These are phyloP conservation scores for Spicauda simplicius DNA, from an alignment of 2,888 invertebrate genomes.

Conservation along the genomic window DNA sequence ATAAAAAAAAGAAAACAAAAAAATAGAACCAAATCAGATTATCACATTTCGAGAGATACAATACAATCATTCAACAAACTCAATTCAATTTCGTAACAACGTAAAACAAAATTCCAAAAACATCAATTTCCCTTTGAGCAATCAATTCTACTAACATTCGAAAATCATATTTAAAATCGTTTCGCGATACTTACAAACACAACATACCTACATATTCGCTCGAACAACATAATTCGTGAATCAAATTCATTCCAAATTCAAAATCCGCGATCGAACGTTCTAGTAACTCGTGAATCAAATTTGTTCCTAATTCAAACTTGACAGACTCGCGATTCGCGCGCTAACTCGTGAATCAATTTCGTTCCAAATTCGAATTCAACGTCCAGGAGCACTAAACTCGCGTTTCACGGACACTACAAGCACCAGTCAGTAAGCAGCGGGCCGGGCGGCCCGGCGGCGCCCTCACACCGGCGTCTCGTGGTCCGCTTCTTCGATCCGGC, in stretches of 20 bases:
- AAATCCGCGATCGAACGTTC: slow-evolving; percentile 13
- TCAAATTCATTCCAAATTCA: slow-evolving; percentile 22
- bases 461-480: slow-evolving; percentile 92
- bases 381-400: background rate
- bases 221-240: background rate
- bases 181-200: background rate
- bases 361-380: slow-evolving; percentile 23
- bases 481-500: slow-evolving; percentile 92
- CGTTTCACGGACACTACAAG: slow-evolving; percentile 1
- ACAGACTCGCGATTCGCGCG: background rate
- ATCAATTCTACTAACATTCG: slow-evolving; percentile 14
- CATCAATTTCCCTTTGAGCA: slow-evolving; percentile 24
- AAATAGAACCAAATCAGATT: slow-evolving; percentile 23
- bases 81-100: slow-evolving; percentile 15
- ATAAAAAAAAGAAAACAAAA: slow-evolving; percentile 2
- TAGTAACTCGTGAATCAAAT: background rate
- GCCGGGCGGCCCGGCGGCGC: slow-evolving; percentile 59
- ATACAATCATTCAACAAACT: slow-evolving; percentile 5
- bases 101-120: slow-evolving; percentile 9
- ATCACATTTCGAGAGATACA: slow-evolving; percentile 26
- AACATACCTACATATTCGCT: background rate
- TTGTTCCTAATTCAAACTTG: slow-evolving; percentile 6
- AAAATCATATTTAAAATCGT: background rate
- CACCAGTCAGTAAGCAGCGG: slow-evolving; percentile 33
- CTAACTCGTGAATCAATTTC: background rate